Conservation (phyloP, 1,140 invertebrate genomes). For the Cydia pomonella region DNA sequence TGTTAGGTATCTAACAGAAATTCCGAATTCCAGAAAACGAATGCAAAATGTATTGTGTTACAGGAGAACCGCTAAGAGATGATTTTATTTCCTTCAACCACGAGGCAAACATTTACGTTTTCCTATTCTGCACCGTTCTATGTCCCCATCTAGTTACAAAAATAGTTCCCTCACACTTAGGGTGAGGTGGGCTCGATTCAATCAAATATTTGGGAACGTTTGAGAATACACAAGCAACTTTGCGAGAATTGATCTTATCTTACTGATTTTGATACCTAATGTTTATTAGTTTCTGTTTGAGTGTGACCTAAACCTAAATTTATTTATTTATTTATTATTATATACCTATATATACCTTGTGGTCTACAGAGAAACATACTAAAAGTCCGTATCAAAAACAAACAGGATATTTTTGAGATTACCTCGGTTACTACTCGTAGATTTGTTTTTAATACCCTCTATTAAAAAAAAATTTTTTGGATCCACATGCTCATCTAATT, state of each 20-base stretch:
- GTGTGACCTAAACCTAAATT: too few relatives aligned
- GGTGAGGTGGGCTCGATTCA: slow-evolving; percentile 57
- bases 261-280: slow-evolving; percentile 42
- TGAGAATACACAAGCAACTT: slow-evolving; percentile 44
- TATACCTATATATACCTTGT: too few relatives aligned
- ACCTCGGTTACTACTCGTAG: too few relatives aligned
- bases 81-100: slow-evolving; percentile 16
- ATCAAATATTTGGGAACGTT: slow-evolving; percentile 60
- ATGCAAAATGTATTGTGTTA: not conserved
- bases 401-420: too few relatives aligned
- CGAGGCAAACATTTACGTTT: slow-evolving; percentile 8
- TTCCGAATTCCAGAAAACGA: slow-evolving; percentile 5
- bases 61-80: not conserved
- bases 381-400: too few relatives aligned
- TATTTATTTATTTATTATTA: too few relatives aligned
- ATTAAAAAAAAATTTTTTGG: too few relatives aligned
- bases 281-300: slow-evolving; percentile 7
- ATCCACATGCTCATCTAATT: too few relatives aligned
- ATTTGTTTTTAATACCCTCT: too few relatives aligned
- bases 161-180: slow-evolving; percentile 67
- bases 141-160: slow-evolving; percentile 55
- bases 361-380: too few relatives aligned
- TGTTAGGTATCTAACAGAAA: not conserved
- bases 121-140: slow-evolving; percentile 11
- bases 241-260: slow-evolving; percentile 39